Base-by-base conservation (phyloP, 2,113 vertebrate genomes). In the Polypterus bichir region DNA sequence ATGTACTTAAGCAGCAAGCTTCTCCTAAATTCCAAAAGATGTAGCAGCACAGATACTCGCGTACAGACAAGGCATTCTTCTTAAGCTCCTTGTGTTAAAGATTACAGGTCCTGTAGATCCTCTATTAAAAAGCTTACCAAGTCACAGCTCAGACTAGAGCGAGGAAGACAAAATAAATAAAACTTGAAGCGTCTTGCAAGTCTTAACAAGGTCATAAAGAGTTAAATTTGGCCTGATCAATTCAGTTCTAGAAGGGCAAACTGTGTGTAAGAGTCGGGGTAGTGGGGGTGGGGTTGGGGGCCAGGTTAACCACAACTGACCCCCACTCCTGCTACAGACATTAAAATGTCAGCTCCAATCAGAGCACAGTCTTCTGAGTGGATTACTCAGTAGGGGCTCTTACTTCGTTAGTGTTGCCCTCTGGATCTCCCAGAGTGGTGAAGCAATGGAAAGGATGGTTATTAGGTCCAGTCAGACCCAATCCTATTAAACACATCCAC, bases 321-420 rank as follows among this genome's bases (percentile, higher is more conserved):
- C 63, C 83, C 85, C 70, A 63, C 79, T 83, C 64, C 71, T 79
- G 78, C 73, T 81, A 69, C 72, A 83, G 86, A 87, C 86, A 88
- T 88, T 88, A 87, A 86, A 86, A 80, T 76, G 86, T 88, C 86
- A 84, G 72, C 71, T 86, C 73, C 81, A 87, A 88, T 88, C 81
- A 88, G 71, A 76, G 65, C 53, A 45, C 74, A 80, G 82, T 77
- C 81, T 83, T 79, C 70, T 85, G 83, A 87, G 79, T 74, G 75
- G 84, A 80, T 84, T 84, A 79, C 79, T 73, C 77, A 81, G 82
- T 74, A 72, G 82, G 81, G 74, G 74, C 77, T 73, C 65, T 68
- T 70, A 77, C 77, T 77, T 77, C 75, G 76, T 77, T 71, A 73
- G 73, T 71, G 71, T 70, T 70, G 78, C 74, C 77, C 77, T 79